Evolutionary conservation across 2,888 invertebrate genomes (phyloP), one percentile per base, ranked within the genome.

Genomic region (Physocephala rufipes): DNA sequence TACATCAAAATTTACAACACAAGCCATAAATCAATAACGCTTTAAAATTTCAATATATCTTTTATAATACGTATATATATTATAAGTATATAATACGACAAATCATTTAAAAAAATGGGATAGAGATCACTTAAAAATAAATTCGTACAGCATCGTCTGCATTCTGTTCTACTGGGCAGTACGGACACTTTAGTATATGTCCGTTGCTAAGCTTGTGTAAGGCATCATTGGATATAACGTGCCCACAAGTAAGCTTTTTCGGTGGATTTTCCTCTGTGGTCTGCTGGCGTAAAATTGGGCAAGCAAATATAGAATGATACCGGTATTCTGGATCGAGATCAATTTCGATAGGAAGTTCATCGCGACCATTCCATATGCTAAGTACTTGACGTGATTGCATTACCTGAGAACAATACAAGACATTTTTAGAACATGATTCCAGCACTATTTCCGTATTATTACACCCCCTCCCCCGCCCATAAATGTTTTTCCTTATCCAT

Each of bases 241-340:
- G 99, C 2, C 99, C 99, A 87, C 99, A 99, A 2, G 95, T 91
- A 74, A 99, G 89, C 76, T 96, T 90, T 93, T 99, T 97, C 19
- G 99, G 99, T 71, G 99, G 99, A 89, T 99, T 99, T 78, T 90
- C 90, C 78, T 97, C 96, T 0, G 96, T 95, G 59, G 96, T 95
- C 86, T 99, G 99, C 84, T 98, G 98, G 70, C 98, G 91, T 74
- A 99, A 89, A 81, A 99, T 99, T 12, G 99, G 99, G 86, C 99
- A 99, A 26, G 99, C 97, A 88, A 99, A 99, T 82, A 98, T 95
- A 7, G 98, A 99, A 88, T 99, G 99, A 86, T 96, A 97, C 77
- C 95, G 92, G 81, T 93, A 94, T 76, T 96, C 95, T 70, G 90
- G 89, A 51, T 97, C 97, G 76, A 97, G 89, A 82, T 98, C 96